Evolutionary conservation across 2,888 invertebrate species (phyloP).

Genomic region (Netelia inedita): DNA sequence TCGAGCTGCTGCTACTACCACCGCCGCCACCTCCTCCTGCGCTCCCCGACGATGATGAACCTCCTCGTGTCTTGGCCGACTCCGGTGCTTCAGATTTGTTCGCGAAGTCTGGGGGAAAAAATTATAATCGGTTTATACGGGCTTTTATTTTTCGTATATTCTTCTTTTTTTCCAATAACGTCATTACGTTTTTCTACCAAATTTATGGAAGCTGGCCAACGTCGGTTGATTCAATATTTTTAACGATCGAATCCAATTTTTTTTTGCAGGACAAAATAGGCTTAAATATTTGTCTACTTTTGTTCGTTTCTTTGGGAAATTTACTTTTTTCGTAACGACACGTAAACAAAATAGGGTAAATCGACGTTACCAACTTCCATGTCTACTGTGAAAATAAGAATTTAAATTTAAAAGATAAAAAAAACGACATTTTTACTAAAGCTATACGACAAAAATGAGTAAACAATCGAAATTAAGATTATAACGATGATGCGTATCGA

Average conservation of each 20-base stretch:
- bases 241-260: background rate
- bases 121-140: background rate
- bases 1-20: constrained; percentile 77
- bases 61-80: constrained; percentile 79
- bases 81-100: constrained; percentile 76
- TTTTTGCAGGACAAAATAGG: no score
- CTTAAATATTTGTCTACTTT: no score
- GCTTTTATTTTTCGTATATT: no score
- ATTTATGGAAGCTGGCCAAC: background rate
- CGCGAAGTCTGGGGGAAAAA: constrained; percentile 76
- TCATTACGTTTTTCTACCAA: no score
- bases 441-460: no score
- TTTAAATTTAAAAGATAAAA: no score
- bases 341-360: no score
- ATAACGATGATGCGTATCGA: background rate
- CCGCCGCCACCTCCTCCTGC: no score
- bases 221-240: constrained; percentile 1
- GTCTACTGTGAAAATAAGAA: no score
- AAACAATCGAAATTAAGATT: background rate
- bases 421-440: no score
- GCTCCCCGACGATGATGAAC: constrained; percentile 70
- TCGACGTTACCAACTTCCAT: background rate
- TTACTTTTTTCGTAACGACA: no score
- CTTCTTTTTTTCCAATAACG: background rate
- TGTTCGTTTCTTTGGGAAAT: no score